Evolutionary conservation across 2,113 vertebrate genomes (phyloP), one percentile per base, ranked within the genome.

Genomic region (Perca flavescens): DNA sequence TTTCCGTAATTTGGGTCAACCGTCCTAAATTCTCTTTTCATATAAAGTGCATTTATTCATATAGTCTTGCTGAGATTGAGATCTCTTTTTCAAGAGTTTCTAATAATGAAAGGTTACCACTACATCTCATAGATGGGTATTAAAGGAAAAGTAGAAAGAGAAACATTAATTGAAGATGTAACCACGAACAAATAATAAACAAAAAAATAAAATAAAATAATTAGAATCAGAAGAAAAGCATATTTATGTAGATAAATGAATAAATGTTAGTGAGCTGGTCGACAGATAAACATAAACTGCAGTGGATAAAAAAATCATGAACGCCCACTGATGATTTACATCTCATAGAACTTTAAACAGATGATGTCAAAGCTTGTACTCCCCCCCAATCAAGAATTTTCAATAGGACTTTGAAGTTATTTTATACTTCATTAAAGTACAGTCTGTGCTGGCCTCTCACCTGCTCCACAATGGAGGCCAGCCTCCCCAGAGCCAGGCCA

Each of bases 401-500:
- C 12, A 40, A 6, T 16, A 50, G 34, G 17, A n/a, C 21, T 6
- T 2, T 9, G 6, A 10, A 50, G 6, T 43, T 34, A 13, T 43
- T 46, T 71, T 34, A 52, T 47, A 19, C 1, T 56, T 16, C 2
- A 28, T 36, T 36, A 2, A 77, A 10, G 9, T 28, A 12, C 19
- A 67, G 60, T 17, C 25, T 10, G 3, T 28, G 15, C 21, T 25
- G 3, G 14, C 5, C 13, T 58, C 82, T 94, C 93, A 99, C 98
- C 97, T 99, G 98, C 92, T 99, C 98, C 49, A 99, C 98, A 65
- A 99, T 98, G 28, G 98, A 99, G 4, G 98, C 98, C 83, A 99
- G 94, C 64, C 98, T 96, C 6, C 98, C 98, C 31, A 99, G 93
- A 0, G 98, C 98, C 83, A 99, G 93, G 67, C 98, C 98, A 43